These are phyloP conservation scores for Dolichoris vasculosae DNA, from an alignment of 1,140 invertebrate genomes.

Conservation along the genomic window DNA sequence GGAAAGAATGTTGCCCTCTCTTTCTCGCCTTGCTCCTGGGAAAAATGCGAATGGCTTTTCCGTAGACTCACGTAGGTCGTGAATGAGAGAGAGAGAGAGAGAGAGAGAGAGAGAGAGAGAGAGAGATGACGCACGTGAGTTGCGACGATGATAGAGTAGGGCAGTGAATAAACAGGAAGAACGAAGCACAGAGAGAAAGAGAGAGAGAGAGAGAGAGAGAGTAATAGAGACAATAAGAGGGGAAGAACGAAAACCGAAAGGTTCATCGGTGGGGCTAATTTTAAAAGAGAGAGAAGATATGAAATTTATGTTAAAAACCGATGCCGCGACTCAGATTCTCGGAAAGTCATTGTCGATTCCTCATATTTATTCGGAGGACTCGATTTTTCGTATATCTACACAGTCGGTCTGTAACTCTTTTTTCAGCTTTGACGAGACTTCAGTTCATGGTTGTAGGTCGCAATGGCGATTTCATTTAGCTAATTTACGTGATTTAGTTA, in stretches of 20 bases:
- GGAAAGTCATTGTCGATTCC: slow-evolving; percentile 71
- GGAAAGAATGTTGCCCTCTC: slow-evolving; percentile 60
- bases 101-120: neutral
- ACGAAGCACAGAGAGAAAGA: neutral
- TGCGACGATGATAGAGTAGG: neutral
- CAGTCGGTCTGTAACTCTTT: slow-evolving; percentile 13
- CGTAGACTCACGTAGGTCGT: slow-evolving; percentile 47
- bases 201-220: slow-evolving; percentile 33
- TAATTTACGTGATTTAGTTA: neutral
- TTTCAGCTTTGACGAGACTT: neutral
- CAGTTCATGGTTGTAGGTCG: neutral
- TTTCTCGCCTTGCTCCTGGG: slow-evolving; percentile 53
- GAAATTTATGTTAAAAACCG: slow-evolving; percentile 68
- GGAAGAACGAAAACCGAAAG: slow-evolving; percentile 8
- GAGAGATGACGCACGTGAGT: slow-evolving; percentile 29
- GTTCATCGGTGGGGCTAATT: neutral
- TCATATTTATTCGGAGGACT: slow-evolving; percentile 63
- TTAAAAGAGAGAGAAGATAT: slow-evolving; percentile 1
- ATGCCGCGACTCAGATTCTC: slow-evolving; percentile 63
- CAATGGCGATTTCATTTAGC: neutral
- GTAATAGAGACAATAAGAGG: slow-evolving; percentile 42
- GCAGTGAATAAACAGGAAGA: slow-evolving; percentile 39
- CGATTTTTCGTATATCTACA: slow-evolving; percentile 48
- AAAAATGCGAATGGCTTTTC: slow-evolving; percentile 55
- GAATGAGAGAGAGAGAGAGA: slow-evolving; percentile 2